Percentiles rank a stretch among this genome's conserved stretches.
phyloP scores from a whole-genome alignment of 2,888 invertebrate species.

The Caradrina kadenii region DNA sequence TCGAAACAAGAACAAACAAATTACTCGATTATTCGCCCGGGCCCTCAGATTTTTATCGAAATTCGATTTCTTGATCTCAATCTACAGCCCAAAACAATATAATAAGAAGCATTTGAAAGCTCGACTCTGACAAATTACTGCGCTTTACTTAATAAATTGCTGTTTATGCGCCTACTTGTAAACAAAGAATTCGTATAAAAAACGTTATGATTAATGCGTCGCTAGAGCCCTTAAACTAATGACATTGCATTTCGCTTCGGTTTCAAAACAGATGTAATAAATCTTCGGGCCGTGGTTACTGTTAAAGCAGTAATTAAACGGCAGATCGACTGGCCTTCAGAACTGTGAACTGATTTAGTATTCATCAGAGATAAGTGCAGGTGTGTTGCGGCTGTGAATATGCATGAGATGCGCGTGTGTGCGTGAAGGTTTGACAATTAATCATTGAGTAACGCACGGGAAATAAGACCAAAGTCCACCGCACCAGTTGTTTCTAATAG shows the following conservation, averaged over 20 bases:
- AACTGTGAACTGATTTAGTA: constrained; percentile 60
- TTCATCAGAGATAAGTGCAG: constrained; percentile 48
- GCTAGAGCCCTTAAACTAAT: constrained; percentile 79
- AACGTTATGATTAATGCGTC: constrained; percentile 79
- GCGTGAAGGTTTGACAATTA: constrained; percentile 50
- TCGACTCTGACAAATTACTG: constrained; percentile 68
- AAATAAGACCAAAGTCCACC: constrained; percentile 28
- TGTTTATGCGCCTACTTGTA: constrained; percentile 70
- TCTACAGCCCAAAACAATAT: constrained; percentile 44
- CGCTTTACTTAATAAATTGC: constrained; percentile 70
- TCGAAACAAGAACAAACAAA: constrained; percentile 14
- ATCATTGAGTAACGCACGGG: constrained; percentile 36
- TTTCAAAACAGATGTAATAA: constrained; percentile 79
- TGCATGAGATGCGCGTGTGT: constrained; percentile 21
- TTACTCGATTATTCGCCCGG: constrained; percentile 13
- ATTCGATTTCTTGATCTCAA: constrained; percentile 22
- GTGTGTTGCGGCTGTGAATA: constrained; percentile 37
- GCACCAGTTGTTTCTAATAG: background rate
- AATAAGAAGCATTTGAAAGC: constrained; percentile 55
- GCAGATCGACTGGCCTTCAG: constrained; percentile 48
- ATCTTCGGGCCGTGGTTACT: constrained; percentile 73
- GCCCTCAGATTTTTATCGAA: constrained; percentile 20
- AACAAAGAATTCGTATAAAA: constrained; percentile 74
- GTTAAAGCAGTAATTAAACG: constrained; percentile 65
- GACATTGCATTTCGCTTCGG: constrained; percentile 77